These are phyloP conservation scores for Dinoponera quadriceps DNA, from an alignment of 1,140 invertebrate genomes.

Conservation along the genomic window DNA sequence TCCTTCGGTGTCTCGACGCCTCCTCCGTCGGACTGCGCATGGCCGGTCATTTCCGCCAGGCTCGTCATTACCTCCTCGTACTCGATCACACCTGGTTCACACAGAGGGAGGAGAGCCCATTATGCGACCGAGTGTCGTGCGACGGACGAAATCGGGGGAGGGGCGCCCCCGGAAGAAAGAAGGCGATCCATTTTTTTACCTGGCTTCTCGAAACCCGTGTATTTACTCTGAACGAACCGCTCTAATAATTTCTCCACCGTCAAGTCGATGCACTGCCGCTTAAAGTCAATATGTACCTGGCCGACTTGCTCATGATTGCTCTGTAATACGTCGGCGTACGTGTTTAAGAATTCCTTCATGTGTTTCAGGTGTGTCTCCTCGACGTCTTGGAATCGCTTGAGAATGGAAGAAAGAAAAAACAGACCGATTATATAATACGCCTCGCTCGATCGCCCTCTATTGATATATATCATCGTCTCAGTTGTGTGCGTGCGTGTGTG, in stretches of 20 bases:
- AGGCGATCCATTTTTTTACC: conserved; percentile 85
- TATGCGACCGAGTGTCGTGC: no score
- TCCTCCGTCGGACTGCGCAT: conserved; percentile 72
- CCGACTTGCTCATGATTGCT: conserved; percentile 96
- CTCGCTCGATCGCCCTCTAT: background rate
- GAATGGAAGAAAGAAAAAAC: conserved; percentile 59
- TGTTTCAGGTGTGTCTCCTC: conserved; percentile 96
- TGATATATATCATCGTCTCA: background rate
- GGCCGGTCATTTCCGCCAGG: conserved; percentile 80
- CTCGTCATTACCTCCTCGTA: conserved; percentile 87
- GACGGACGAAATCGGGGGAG: no score
- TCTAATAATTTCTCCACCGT: conserved; percentile 96
- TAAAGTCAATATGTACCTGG: conserved; percentile 95
- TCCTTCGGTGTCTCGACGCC: conserved; percentile 78
- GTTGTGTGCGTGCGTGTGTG: no score
- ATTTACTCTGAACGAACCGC: conserved; percentile 95
- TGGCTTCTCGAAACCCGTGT: conserved; percentile 96
- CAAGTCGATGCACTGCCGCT: conserved; percentile 95
- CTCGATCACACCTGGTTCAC: conserved; percentile 80
- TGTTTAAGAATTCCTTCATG: conserved; percentile 97
- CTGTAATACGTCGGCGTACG: conserved; percentile 94
- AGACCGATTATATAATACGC: conserved; percentile 49
- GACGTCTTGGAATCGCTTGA: conserved; percentile 95
- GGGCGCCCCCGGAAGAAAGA: no score
- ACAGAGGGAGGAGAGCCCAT: background rate